A percentile compares a stretch with the other conserved stretches of the same genome.
These are phyloP conservation scores for Heliconius cydno DNA, from an alignment of 2,888 invertebrate species.

Conservation along the genomic window DNA sequence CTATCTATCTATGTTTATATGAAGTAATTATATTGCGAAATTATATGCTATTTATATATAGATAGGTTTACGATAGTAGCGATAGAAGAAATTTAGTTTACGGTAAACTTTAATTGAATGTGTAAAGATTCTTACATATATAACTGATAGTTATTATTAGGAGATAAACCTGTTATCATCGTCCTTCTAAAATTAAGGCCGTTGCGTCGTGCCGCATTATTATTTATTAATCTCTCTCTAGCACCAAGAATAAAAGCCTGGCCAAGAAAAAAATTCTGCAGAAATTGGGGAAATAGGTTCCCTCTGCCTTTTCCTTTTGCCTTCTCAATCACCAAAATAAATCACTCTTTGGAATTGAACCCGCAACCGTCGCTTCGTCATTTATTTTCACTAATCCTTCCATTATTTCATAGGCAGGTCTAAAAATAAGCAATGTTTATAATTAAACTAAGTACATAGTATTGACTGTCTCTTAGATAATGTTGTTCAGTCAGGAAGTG, in stretches of 20 bases:
- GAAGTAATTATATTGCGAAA: conserved; percentile 15
- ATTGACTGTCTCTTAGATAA: conserved; percentile 34
- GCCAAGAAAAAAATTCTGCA: no score
- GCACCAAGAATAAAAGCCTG: no score
- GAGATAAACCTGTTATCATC: background rate
- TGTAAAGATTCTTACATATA: background rate
- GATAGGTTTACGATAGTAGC: background rate
- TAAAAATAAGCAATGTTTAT: background rate
- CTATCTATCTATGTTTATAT: conserved; percentile 8
- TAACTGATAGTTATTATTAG: background rate
- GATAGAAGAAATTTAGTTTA: background rate
- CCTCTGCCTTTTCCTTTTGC: no score
- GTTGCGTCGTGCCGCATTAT: no score
- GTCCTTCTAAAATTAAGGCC: background rate
- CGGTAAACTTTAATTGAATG: background rate
- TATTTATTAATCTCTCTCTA: no score
- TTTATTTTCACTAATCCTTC: background rate
- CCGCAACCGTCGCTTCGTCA: no score
- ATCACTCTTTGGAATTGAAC: no score
- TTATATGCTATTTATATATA: conserved; percentile 9
- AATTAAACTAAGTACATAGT: background rate
- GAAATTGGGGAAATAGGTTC: no score
- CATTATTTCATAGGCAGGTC: background rate
- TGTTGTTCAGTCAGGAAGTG: conserved; percentile 63
- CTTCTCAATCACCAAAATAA: no score